phyloP scores from a whole-genome alignment of 2,113 vertebrate species.

The Trichechus manatus region DNA sequence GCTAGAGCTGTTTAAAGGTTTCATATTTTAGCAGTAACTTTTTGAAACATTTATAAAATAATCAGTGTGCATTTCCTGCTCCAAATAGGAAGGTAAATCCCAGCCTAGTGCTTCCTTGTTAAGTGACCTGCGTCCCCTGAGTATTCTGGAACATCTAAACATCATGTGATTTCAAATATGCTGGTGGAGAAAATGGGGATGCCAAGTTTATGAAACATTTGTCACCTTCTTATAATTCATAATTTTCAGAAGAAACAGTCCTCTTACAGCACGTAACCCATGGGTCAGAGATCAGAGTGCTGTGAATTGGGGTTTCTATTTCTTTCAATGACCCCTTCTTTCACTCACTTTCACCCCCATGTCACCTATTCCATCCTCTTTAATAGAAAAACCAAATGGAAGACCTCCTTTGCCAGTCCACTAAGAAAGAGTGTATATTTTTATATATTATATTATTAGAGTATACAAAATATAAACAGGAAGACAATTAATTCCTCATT shows the following conservation, averaged over 20 bases:
- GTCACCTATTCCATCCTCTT: neutral
- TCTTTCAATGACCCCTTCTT: neutral
- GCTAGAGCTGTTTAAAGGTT: conserved; percentile 4
- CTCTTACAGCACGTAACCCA: neutral
- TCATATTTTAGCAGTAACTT: conserved; percentile 52
- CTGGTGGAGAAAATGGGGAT: neutral
- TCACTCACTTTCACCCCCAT: neutral
- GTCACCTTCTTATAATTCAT: conserved; percentile 28
- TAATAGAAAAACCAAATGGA: neutral
- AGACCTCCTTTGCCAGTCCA: neutral
- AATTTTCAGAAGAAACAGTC: neutral
- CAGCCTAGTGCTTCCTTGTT: neutral
- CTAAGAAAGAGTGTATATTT: neutral
- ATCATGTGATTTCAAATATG: neutral
- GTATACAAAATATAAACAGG: neutral
- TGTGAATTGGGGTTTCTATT: neutral
- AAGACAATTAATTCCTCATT: neutral
- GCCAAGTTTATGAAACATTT: conserved; percentile 14
- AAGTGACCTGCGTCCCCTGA: neutral
- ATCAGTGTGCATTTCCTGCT: neutral
- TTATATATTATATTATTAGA: neutral
- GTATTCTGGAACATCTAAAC: neutral
- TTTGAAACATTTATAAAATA: conserved; percentile 7
- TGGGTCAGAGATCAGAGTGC: neutral
- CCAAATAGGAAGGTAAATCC: conserved; percentile 9